Evolutionary conservation across 2,888 invertebrate genomes (phyloP).

Genomic region (Nomada goodeniana): DNA sequence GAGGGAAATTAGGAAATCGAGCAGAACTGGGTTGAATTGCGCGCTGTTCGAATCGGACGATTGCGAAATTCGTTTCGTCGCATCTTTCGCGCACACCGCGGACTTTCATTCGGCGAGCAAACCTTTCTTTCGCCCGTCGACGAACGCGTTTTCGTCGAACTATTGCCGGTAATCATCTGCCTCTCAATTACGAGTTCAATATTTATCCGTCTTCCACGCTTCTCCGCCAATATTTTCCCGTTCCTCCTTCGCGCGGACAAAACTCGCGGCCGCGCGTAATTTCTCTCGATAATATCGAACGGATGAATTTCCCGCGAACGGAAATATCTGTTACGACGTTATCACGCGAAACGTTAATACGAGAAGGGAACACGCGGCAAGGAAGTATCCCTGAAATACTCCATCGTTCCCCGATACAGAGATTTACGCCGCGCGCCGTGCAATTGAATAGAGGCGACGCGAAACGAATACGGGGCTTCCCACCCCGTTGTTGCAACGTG

Average conservation of each 20-base stretch:
- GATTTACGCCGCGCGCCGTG: conserved; percentile 25
- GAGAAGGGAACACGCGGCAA: background rate
- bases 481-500: conserved; percentile 1
- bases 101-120: conserved; percentile 18
- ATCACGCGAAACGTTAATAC: no score
- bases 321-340: no score
- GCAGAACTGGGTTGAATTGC: conserved; percentile 20
- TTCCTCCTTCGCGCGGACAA: no score
- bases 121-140: conserved; percentile 38
- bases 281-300: no score
- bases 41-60: conserved; percentile 3
- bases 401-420: conserved; percentile 38
- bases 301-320: no score
- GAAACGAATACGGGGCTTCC: conserved; percentile 44
- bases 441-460: conserved; percentile 50
- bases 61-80: conserved; percentile 36
- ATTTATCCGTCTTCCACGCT: background rate
- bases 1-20: conserved; percentile 38
- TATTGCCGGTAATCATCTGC: conserved; percentile 2
- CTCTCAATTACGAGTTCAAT: background rate
- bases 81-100: conserved; percentile 42
- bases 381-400: no score
- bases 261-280: no score
- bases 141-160: conserved; percentile 2
- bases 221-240: background rate